A percentile compares a stretch with the other conserved stretches of the same genome.
These are phyloP conservation scores for Leptopterna dolabrata DNA, from an alignment of 2,888 invertebrate genomes.

Conservation along the genomic window DNA sequence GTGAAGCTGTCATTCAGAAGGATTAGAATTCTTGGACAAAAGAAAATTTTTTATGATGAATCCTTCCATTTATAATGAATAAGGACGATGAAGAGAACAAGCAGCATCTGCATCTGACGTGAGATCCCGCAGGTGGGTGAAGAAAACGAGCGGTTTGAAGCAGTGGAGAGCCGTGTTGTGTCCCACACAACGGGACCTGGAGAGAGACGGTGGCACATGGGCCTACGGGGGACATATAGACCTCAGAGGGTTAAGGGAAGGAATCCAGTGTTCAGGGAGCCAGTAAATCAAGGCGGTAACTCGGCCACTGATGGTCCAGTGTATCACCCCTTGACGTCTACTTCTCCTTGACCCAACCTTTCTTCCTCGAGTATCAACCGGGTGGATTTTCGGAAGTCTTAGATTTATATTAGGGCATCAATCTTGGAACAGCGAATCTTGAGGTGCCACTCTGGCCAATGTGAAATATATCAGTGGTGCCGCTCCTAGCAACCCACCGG, in stretches of 20 bases:
- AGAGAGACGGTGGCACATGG: not conserved
- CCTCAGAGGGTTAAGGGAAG: not conserved
- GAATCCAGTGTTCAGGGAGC: not conserved
- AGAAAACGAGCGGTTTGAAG: not conserved
- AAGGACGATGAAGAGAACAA: too few relatives aligned
- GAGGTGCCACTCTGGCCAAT: too few relatives aligned
- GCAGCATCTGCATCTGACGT: not conserved
- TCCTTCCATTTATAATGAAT: too few relatives aligned
- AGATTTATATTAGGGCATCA: not conserved
- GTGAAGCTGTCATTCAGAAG: too few relatives aligned
- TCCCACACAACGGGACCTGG: not conserved
- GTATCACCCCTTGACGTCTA: not conserved
- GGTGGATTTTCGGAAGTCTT: not conserved
- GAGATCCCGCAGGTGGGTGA: not conserved
- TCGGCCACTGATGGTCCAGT: not conserved
- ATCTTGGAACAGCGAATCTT: not conserved
- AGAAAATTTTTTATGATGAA: too few relatives aligned
- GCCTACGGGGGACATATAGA: not conserved
- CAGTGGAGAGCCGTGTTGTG: not conserved
- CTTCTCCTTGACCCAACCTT: not conserved
- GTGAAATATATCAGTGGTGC: too few relatives aligned
- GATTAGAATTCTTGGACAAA: too few relatives aligned
- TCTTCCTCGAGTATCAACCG: not conserved
- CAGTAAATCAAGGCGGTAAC: not conserved
- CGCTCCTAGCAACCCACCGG: too few relatives aligned